These are phyloP conservation scores for Enteromius viviparus DNA, from an alignment of 2,797 vertebrate species.

Conservation along the genomic window DNA sequence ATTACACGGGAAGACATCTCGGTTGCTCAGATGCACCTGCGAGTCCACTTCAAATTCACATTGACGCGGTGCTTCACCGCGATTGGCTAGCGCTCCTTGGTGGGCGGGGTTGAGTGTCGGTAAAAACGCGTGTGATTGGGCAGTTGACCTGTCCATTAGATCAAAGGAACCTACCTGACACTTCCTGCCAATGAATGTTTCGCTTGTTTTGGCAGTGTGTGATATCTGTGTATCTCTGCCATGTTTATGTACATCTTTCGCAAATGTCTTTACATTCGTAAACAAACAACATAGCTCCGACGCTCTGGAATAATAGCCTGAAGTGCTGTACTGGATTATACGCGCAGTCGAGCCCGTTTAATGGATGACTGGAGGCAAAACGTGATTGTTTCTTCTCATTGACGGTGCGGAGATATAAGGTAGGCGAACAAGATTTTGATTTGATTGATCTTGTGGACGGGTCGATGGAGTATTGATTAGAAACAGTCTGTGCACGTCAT, in stretches of 20 bases:
- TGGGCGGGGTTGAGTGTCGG: conserved; percentile 59
- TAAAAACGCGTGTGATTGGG: conserved; percentile 62
- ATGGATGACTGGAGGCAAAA: conserved; percentile 45
- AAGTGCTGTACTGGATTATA: conserved; percentile 32
- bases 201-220: conserved; percentile 38
- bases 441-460: not conserved
- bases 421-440: not conserved
- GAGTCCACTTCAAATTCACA: conserved; percentile 59
- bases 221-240: conserved; percentile 64
- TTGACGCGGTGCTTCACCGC: conserved; percentile 9
- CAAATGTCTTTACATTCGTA: conserved; percentile 16
- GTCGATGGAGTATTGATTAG: conserved; percentile 16
- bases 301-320: not conserved
- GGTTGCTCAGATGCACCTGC: conserved; percentile 68
- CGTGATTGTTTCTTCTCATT: conserved; percentile 41
- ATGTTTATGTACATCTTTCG: conserved; percentile 62
- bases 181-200: conserved; percentile 69
- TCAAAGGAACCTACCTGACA: conserved; percentile 69
- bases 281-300: not conserved
- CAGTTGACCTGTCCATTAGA: conserved; percentile 64
- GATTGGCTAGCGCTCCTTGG: conserved; percentile 60
- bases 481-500: conserved; percentile 23
- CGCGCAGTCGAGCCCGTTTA: conserved; percentile 8
- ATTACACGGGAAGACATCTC: not conserved
- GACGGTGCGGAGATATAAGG: conserved; percentile 2